Evolutionary conservation across 1,140 invertebrate species (phyloP), one percentile per base, ranked within the genome.

Genomic region (Diorhabda elongata): DNA sequence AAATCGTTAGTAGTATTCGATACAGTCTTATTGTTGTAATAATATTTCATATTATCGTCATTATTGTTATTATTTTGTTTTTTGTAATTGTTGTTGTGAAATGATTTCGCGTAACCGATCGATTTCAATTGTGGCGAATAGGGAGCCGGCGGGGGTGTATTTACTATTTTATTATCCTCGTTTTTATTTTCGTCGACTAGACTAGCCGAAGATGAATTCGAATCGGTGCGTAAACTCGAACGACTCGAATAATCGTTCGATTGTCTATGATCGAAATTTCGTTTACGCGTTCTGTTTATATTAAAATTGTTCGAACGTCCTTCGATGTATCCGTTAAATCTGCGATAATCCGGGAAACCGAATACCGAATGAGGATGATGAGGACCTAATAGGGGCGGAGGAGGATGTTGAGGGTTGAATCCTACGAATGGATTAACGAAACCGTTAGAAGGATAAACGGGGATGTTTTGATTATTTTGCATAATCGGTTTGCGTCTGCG

Each of bases 201-300:
- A 58, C 59, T 68, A 11, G 74, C 74, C 43, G 74, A 75, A 4
- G 78, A 78, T 52, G 47, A 52, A 62, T 76, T 77, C 6, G 76
- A 77, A 60, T 77, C 75, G 2, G 76, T 76, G 9, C 77, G 64
- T 6, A 76, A 45, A 56, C 71, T 75, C 2, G 74, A 76, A 41
- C 69, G 61, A 61, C 61, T 67, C 45, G 71, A 74, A 5, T 66
- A 69, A 42, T 76, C 75, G 57, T 70, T 73, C 57, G 47, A 74
- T 43, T 68, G 69, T 42, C 68, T 44, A 9, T n/a, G 42, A 43
- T 68, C 62, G 45, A 61, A 60, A 67, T 61, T 9, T 42, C 58
- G 47, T 57, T n/a, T 43, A 42, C 47, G 5, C 57, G 47, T 56
- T 42, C 45, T 69, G n/a, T 63, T 45, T 26, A 7, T 47, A 42